These are phyloP conservation scores for Drosophila pandora DNA, from an alignment of 1,140 invertebrate species.

Conservation along the genomic window DNA sequence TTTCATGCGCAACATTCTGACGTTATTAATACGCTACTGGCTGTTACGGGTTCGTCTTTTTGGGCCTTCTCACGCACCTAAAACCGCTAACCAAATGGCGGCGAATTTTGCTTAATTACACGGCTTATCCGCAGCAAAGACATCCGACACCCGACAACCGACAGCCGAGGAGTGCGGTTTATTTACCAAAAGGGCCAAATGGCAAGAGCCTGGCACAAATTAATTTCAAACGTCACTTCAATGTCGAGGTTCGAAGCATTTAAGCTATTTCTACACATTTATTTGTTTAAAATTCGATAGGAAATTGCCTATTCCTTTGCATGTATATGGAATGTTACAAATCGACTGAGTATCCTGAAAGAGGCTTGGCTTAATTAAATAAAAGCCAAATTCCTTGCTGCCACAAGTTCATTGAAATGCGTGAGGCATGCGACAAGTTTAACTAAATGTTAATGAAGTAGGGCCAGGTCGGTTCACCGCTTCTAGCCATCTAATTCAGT, in stretches of 20 bases:
- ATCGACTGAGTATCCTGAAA: constrained; percentile 3
- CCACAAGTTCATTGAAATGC: constrained; percentile 52
- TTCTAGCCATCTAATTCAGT: constrained; percentile 29
- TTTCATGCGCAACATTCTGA: constrained; percentile 71
- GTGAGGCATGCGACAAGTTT: constrained; percentile 27
- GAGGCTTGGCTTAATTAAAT: constrained; percentile 63
- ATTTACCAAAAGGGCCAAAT: background rate
- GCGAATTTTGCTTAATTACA: constrained; percentile 50
- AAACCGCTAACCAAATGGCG: constrained; percentile 58
- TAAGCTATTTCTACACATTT: constrained; percentile 20
- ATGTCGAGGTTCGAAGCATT: background rate
- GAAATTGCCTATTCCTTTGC: constrained; percentile 36
- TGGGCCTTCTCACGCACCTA: constrained; percentile 49
- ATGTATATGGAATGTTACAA: background rate
- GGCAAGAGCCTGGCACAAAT: constrained; percentile 33
- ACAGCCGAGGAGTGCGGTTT: constrained; percentile 31
- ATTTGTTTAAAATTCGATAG: constrained; percentile 54
- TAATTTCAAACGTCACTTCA: constrained; percentile 51
- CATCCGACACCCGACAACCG: too few relatives aligned
- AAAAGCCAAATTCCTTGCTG: constrained; percentile 52
- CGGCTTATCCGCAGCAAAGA: constrained; percentile 37
- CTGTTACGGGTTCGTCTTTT: constrained; percentile 1
- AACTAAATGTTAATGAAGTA: constrained; percentile 53
- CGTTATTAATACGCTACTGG: constrained; percentile 68
- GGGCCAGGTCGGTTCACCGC: constrained; percentile 11